Evolutionary conservation across 2,888 invertebrate genomes (phyloP).

Genomic region (Harpalus rubripes): DNA sequence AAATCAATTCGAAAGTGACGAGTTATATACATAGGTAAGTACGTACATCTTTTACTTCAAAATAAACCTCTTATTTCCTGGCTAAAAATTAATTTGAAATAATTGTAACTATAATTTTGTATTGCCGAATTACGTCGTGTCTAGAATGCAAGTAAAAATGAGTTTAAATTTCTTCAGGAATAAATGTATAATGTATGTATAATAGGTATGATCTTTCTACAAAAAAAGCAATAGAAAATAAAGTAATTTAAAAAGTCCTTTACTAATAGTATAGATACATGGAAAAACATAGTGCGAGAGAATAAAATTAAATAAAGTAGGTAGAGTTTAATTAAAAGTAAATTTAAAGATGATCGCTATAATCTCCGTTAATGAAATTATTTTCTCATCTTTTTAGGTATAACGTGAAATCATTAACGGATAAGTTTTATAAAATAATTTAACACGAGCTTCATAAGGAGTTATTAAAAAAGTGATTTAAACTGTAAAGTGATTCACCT

Average conservation of each 20-base stretch:
- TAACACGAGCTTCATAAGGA: constrained; percentile 10
- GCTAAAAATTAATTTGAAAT: too few relatives aligned
- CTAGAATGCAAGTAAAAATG: too few relatives aligned
- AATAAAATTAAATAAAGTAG: not conserved
- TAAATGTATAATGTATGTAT: too few relatives aligned
- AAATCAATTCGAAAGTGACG: too few relatives aligned
- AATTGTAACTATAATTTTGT: too few relatives aligned
- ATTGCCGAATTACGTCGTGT: too few relatives aligned
- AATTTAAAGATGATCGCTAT: constrained; percentile 4
- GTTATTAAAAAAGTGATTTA: not conserved
- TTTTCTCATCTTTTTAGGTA: constrained; percentile 18
- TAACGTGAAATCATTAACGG: constrained; percentile 5
- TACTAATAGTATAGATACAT: not conserved
- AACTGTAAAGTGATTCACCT: constrained; percentile 21
- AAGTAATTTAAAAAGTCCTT: not conserved
- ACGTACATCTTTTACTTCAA: too few relatives aligned
- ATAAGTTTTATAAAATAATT: constrained; percentile 1
- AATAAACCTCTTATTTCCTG: too few relatives aligned
- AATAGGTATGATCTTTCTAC: not conserved
- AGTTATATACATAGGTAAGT: too few relatives aligned
- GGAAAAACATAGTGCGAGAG: not conserved
- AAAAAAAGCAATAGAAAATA: not conserved
- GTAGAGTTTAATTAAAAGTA: constrained; percentile 1
- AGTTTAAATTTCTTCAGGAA: too few relatives aligned
- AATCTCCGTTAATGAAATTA: constrained; percentile 14